These are phyloP conservation scores for Lithobius niger DNA, from an alignment of 1,140 invertebrate genomes.

Conservation along the genomic window DNA sequence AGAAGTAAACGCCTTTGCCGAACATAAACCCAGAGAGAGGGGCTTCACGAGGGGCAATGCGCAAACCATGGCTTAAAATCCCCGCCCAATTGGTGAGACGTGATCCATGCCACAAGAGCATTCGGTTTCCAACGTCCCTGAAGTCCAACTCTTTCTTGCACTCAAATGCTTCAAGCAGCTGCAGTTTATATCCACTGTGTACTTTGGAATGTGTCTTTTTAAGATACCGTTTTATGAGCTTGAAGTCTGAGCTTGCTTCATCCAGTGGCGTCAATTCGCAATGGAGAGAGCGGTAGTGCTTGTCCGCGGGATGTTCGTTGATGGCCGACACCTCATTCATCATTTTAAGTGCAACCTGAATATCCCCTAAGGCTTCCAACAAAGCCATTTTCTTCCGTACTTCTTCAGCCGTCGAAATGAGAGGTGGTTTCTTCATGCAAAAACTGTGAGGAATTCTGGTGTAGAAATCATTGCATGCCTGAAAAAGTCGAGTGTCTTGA, in stretches of 20 bases:
- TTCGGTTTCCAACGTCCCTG: no score
- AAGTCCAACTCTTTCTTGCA: no score
- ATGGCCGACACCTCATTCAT: constrained; percentile 30
- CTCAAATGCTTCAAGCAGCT: no score
- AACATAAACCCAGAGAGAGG: constrained; percentile 42
- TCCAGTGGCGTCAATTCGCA: constrained; percentile 26
- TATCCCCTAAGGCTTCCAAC: constrained; percentile 40
- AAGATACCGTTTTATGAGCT: no score
- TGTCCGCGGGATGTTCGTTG: constrained; percentile 37
- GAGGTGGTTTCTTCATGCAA: constrained; percentile 25
- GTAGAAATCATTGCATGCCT: constrained; percentile 42
- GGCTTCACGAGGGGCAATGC: constrained; percentile 42
- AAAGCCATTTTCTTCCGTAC: constrained; percentile 37
- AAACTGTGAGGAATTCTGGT: constrained; percentile 46
- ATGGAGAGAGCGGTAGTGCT: constrained; percentile 37
- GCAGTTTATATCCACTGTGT: no score
- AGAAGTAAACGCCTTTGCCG: constrained; percentile 42
- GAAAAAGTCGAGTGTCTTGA: constrained; percentile 15
- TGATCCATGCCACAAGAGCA: constrained; percentile 46
- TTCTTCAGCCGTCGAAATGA: constrained; percentile 22
- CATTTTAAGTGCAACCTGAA: constrained; percentile 41
- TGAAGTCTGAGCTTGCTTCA: constrained; percentile 22
- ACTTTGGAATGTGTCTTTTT: no score
- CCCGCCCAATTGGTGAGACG: constrained; percentile 43
- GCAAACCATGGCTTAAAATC: constrained; percentile 43